phyloP scores from a whole-genome alignment of 1,140 invertebrate genomes.

The Tachypleus tridentatus region DNA sequence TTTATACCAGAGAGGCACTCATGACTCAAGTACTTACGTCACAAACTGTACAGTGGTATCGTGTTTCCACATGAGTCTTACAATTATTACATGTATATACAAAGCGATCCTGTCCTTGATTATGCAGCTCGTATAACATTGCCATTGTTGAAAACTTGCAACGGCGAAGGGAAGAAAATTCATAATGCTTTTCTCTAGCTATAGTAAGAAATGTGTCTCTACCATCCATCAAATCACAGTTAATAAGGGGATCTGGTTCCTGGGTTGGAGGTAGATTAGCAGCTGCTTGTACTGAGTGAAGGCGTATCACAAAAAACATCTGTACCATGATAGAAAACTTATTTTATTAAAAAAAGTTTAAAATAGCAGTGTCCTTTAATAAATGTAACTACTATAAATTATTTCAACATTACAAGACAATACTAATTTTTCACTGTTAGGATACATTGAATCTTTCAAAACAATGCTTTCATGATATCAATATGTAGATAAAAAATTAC shows the following conservation, averaged over 20 bases:
- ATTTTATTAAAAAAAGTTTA: too few relatives aligned
- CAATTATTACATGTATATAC: constrained; percentile 99
- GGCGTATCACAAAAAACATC: constrained; percentile 93
- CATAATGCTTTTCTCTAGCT: constrained; percentile 95
- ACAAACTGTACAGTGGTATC: constrained; percentile 94
- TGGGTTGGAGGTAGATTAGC: constrained; percentile 80
- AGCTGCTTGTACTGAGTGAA: constrained; percentile 89
- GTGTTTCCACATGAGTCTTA: constrained; percentile 85
- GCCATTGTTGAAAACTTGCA: constrained; percentile 95
- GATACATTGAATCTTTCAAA: too few relatives aligned
- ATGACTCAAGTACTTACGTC: constrained; percentile 51
- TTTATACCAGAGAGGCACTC: too few relatives aligned
- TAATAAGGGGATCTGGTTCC: constrained; percentile 89
- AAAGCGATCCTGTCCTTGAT: constrained; percentile 93
- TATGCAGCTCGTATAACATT: constrained; percentile 96
- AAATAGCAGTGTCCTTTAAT: too few relatives aligned
- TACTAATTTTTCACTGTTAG: too few relatives aligned
- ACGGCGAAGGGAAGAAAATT: constrained; percentile 91
- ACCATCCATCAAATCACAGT: constrained; percentile 98
- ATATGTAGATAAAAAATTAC: too few relatives aligned
- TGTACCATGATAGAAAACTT: constrained; percentile 11
- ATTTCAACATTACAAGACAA: too few relatives aligned
- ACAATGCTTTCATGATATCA: too few relatives aligned
- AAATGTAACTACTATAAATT: too few relatives aligned
- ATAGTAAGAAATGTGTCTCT: constrained; percentile 96